Evolutionary conservation across 2,797 vertebrate genomes (phyloP).

Genomic region (Ctenochaetus hawaiiensis): DNA sequence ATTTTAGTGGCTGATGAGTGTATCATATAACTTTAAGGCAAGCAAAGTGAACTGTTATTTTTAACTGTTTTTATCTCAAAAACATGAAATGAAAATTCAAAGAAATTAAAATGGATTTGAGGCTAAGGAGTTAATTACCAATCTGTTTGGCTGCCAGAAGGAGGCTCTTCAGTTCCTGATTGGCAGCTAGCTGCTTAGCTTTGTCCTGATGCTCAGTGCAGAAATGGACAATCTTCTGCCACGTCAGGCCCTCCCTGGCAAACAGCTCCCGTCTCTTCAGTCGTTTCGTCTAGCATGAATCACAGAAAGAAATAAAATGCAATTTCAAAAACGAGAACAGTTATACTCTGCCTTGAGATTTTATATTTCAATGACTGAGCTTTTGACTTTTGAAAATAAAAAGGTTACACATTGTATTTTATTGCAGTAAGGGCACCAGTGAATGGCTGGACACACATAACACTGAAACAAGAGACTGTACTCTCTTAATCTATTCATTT

Average conservation of each 20-base stretch:
- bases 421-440: too few relatives aligned
- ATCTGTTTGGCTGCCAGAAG: constrained; percentile 94
- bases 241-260: constrained; percentile 90
- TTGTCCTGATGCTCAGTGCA: constrained; percentile 90
- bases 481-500: too few relatives aligned
- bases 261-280: constrained; percentile 89
- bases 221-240: constrained; percentile 94
- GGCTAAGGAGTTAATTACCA: constrained; percentile 82
- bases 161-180: constrained; percentile 91
- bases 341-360: neutral
- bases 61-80: constrained; percentile 18
- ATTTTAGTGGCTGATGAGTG: neutral
- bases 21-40: constrained; percentile 13
- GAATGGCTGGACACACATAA: too few relatives aligned
- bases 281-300: constrained; percentile 88
- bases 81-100: constrained; percentile 12
- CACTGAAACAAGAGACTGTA: too few relatives aligned
- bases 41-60: constrained; percentile 12
- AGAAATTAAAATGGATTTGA: constrained; percentile 22
- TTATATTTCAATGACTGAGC: too few relatives aligned
- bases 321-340: constrained; percentile 31
- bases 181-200: constrained; percentile 86
- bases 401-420: too few relatives aligned
- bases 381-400: too few relatives aligned
- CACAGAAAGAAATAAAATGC: constrained; percentile 43